Conservation (phyloP, 2,797 vertebrate genomes). For the Euphonia xanthogaster region DNA sequence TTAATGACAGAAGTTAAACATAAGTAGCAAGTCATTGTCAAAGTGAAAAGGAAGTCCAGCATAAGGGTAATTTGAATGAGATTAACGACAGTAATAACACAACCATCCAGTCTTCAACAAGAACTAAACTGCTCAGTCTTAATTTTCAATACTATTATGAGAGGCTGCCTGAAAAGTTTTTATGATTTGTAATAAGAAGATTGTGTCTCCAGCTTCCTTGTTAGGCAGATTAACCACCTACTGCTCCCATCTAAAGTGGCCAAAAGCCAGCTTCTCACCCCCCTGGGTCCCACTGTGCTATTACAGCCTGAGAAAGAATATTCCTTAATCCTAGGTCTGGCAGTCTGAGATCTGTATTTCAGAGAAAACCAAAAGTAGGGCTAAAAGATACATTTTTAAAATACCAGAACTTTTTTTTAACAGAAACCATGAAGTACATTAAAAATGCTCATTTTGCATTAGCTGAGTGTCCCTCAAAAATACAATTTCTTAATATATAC, state of each 20-base stretch:
- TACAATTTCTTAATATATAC: background rate
- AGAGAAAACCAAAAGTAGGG: background rate
- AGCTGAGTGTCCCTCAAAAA: background rate
- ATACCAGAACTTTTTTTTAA: background rate
- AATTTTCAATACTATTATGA: conserved; percentile 35
- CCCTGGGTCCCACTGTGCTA: background rate
- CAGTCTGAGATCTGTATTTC: background rate
- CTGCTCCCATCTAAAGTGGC: conserved; percentile 6
- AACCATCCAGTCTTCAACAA: background rate
- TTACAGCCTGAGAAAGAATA: background rate
- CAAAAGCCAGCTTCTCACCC: conserved; percentile 23
- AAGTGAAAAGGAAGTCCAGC: conserved; percentile 26
- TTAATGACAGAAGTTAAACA: background rate
- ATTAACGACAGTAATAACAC: conserved; percentile 51
- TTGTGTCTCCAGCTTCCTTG: conserved; percentile 34
- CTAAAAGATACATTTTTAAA: background rate
- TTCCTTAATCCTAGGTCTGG: background rate
- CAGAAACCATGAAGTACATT: background rate
- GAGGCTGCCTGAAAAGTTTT: conserved; percentile 50
- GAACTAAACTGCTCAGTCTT: conserved; percentile 34
- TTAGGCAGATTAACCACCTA: conserved; percentile 62
- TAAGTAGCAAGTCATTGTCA: conserved; percentile 30
- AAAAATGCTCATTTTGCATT: background rate
- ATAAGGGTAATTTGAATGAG: conserved; percentile 19
- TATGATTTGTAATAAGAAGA: conserved; percentile 43